These are phyloP conservation scores for Amphilophus citrinellus DNA, from an alignment of 2,113 vertebrate species.

Conservation along the genomic window DNA sequence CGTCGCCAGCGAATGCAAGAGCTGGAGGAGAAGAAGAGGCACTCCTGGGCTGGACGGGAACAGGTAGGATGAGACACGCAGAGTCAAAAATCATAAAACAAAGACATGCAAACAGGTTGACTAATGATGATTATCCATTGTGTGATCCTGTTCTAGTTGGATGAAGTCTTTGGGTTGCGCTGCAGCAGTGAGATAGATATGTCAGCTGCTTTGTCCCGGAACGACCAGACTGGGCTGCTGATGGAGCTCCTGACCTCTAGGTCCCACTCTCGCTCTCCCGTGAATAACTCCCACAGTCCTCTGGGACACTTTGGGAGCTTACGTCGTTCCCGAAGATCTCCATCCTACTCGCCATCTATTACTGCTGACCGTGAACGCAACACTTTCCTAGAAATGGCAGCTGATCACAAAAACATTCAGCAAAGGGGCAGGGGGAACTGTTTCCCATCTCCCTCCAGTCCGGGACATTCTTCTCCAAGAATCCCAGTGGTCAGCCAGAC, in stretches of 20 bases:
- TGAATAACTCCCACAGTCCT: slow-evolving; percentile 64
- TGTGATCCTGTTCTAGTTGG: slow-evolving; percentile 36
- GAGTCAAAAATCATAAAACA: not conserved
- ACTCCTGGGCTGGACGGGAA: slow-evolving; percentile 82
- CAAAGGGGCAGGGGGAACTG: slow-evolving; percentile 44
- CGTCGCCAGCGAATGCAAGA: slow-evolving; percentile 81
- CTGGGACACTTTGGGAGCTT: slow-evolving; percentile 80
- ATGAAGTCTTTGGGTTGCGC: slow-evolving; percentile 75
- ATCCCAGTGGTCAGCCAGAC: not conserved
- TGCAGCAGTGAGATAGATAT: slow-evolving; percentile 92
- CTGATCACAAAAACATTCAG: slow-evolving; percentile 51
- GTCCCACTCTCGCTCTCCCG: slow-evolving; percentile 39
- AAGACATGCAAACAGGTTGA: not conserved
- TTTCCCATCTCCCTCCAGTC: not conserved
- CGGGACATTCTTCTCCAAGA: not conserved
- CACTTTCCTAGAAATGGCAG: slow-evolving; percentile 79
- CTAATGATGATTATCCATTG: rapidly evolving
- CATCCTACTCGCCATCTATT: slow-evolving; percentile 65
- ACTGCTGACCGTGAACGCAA: slow-evolving; percentile 83
- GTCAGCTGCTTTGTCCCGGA: slow-evolving; percentile 71
- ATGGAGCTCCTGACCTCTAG: slow-evolving; percentile 78
- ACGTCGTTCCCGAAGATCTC: slow-evolving; percentile 83
- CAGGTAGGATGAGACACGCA: slow-evolving; percentile 69
- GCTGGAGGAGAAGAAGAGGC: slow-evolving; percentile 85
- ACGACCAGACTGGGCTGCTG: slow-evolving; percentile 74